Conservation (phyloP, 1,140 invertebrate genomes). For the Drosophila erecta region DNA sequence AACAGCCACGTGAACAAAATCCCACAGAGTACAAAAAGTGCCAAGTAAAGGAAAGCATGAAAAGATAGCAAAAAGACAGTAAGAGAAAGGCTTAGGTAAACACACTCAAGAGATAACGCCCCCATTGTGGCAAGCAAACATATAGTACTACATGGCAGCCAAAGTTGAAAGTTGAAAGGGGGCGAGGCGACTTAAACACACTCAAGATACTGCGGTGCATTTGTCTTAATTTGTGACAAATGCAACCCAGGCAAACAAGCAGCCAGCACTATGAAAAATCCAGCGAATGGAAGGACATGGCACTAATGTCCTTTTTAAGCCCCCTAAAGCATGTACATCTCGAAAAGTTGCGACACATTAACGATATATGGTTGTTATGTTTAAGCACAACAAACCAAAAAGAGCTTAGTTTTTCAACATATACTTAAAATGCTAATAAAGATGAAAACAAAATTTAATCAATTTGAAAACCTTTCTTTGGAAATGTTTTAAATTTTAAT, state of each 20-base stretch:
- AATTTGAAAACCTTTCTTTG: no score
- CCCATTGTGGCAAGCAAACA: constrained; percentile 47
- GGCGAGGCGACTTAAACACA: constrained; percentile 13
- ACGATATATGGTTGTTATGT: background rate
- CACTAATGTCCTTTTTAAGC: background rate
- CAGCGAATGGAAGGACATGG: background rate
- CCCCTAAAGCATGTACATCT: background rate
- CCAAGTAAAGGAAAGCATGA: constrained; percentile 7
- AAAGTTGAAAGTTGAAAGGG: constrained; percentile 1
- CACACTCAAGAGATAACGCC: constrained; percentile 63
- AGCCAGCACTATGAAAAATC: constrained; percentile 37
- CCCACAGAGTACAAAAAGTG: constrained; percentile 9
- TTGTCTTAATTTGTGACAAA: constrained; percentile 78
- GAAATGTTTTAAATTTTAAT: no score
- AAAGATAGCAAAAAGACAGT: constrained; percentile 19
- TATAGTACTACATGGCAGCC: background rate
- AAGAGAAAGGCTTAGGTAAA: constrained; percentile 65
- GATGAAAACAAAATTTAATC: no score
- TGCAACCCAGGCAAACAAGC: constrained; percentile 61
- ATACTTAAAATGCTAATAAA: no score
- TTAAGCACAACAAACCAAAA: no score
- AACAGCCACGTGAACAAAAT: constrained; percentile 21
- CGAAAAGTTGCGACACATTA: background rate
- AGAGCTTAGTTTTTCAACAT: no score
- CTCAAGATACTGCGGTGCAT: constrained; percentile 55